A percentile compares a stretch with the other conserved stretches of the same genome.
phyloP scores from a whole-genome alignment of 1,140 invertebrate genomes.

The Zelostemma sp. region DNA sequence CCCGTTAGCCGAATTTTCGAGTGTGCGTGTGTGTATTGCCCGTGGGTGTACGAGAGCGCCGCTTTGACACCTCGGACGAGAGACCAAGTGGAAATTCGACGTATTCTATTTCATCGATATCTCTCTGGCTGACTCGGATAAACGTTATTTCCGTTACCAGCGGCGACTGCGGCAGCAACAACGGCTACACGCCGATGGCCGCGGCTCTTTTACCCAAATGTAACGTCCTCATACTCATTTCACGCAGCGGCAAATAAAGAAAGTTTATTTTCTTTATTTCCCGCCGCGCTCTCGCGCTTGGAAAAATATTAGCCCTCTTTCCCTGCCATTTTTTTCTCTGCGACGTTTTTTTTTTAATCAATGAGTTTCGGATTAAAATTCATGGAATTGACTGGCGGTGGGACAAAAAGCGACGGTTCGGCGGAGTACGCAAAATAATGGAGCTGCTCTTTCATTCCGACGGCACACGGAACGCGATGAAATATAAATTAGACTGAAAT shows the following conservation, averaged over 20 bases:
- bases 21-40: constrained; percentile 3
- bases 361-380: constrained; percentile 57
- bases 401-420: too few species aligned
- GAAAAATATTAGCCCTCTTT: constrained; percentile 56
- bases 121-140: constrained; percentile 18
- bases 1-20: constrained; percentile 24
- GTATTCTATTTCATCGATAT: constrained; percentile 36
- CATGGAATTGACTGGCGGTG: constrained; percentile 53
- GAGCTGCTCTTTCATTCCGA: not conserved
- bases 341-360: constrained; percentile 29
- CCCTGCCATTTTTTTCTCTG: not conserved
- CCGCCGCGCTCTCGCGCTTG: constrained; percentile 32
- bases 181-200: too few species aligned
- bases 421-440: constrained; percentile 21
- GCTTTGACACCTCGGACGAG: constrained; percentile 36
- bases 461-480: too few species aligned
- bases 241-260: constrained; percentile 33
- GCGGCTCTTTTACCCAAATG: constrained; percentile 9
- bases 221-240: constrained; percentile 19
- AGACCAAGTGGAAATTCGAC: constrained; percentile 31
- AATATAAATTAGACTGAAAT: too few species aligned
- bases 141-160: constrained; percentile 30
- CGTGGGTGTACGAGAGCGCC: not conserved
- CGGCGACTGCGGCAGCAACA: too few species aligned
- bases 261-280: constrained; percentile 59